Evolutionary conservation across 2,888 invertebrate genomes (phyloP).

Genomic region (Oscheius sp.): DNA sequence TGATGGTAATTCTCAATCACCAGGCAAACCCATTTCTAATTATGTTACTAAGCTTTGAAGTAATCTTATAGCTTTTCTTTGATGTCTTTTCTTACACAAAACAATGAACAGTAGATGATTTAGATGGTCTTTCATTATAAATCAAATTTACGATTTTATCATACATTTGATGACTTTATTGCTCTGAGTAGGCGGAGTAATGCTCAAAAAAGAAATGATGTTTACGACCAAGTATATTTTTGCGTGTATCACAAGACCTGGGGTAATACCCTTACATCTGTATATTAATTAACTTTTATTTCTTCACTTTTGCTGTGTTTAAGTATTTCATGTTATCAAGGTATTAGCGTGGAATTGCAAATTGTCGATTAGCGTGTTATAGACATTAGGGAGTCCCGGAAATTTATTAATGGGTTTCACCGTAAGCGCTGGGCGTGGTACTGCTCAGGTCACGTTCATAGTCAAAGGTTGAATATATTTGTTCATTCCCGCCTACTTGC

Average conservation of each 20-base stretch:
- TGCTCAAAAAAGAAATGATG: too few species aligned
- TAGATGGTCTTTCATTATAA: too few species aligned
- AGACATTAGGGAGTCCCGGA: conserved; percentile 19
- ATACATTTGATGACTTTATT: too few species aligned
- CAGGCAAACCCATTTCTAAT: neutral
- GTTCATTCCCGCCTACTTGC: conserved; percentile 4
- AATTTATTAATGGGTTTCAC: neutral
- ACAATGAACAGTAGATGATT: too few species aligned
- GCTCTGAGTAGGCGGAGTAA: too few species aligned
- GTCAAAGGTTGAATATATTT: neutral
- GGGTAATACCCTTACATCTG: neutral
- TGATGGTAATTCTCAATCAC: neutral
- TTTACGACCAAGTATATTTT: too few species aligned
- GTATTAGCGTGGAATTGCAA: neutral
- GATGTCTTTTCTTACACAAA: too few species aligned
- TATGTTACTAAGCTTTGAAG: too few species aligned
- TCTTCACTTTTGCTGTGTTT: neutral
- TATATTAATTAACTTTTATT: neutral
- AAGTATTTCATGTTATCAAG: too few species aligned
- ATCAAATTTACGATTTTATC: too few species aligned
- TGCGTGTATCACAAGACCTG: neutral
- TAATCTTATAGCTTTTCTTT: too few species aligned
- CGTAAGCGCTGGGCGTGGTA: neutral
- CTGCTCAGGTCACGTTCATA: neutral
- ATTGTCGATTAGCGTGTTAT: conserved; percentile 1